These are phyloP conservation scores for Lampris megalopsis DNA, from an alignment of 2,113 vertebrate genomes.

Conservation along the genomic window DNA sequence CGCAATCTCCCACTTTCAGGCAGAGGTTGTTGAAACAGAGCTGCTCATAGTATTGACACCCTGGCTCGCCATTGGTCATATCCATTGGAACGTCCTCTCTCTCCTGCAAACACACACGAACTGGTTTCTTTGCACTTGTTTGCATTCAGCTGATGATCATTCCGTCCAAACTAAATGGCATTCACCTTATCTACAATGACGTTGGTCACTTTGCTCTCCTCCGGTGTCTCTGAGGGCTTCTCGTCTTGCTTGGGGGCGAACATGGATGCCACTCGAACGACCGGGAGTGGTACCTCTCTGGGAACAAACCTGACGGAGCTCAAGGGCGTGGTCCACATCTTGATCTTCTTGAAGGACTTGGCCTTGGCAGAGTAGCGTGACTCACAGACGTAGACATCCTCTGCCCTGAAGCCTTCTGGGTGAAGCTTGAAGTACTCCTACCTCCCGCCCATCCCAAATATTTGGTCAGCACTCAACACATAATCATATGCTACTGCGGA, in stretches of 20 bases:
- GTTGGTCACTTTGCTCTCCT: slow-evolving; percentile 87
- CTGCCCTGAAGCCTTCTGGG: slow-evolving; percentile 92
- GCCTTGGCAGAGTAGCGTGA: slow-evolving; percentile 98
- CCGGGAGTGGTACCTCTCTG: slow-evolving; percentile 92
- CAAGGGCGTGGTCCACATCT: slow-evolving; percentile 97
- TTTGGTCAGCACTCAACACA: not conserved
- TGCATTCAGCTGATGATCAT: not conserved
- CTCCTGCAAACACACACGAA: slow-evolving; percentile 82
- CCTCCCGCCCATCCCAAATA: slow-evolving; percentile 6
- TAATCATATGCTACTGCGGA: not conserved
- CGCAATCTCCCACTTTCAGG: slow-evolving; percentile 96
- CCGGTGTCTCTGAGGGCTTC: slow-evolving; percentile 84
- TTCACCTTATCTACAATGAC: slow-evolving; percentile 80
- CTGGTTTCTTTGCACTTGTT: not conserved
- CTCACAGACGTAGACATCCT: slow-evolving; percentile 97
- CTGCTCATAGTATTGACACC: slow-evolving; percentile 97
- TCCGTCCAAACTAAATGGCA: not conserved
- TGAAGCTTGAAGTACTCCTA: slow-evolving; percentile 97
- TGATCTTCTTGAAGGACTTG: slow-evolving; percentile 99
- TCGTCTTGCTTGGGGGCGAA: slow-evolving; percentile 94
- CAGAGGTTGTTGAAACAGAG: slow-evolving; percentile 95
- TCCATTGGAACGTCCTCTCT: slow-evolving; percentile 95
- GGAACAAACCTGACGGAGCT: slow-evolving; percentile 94
- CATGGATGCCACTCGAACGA: slow-evolving; percentile 97
- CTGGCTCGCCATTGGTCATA: slow-evolving; percentile 94